Percentiles rank a stretch among this genome's conserved stretches.
These are phyloP conservation scores for Diplazon laetatorius DNA, from an alignment of 2,888 invertebrate species.

Conservation along the genomic window DNA sequence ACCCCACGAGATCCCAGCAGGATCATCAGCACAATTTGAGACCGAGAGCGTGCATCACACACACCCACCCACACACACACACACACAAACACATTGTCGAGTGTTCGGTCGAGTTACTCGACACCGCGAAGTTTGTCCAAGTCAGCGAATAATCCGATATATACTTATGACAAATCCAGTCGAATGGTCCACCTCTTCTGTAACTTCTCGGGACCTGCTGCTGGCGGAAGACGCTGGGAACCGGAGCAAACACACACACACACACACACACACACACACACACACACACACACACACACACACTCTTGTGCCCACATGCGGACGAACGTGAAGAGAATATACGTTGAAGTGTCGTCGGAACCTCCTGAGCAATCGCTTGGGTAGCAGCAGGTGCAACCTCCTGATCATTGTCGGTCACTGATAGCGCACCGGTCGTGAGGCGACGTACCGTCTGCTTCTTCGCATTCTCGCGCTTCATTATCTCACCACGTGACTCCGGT, in stretches of 20 bases:
- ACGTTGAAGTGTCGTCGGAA: constrained; percentile 14
- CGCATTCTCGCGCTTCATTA: too few species aligned
- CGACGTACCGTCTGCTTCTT: constrained; percentile 46
- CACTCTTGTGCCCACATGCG: constrained; percentile 54
- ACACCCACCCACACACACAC: too few species aligned
- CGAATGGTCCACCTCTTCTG: constrained; percentile 33
- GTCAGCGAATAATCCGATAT: constrained; percentile 78
- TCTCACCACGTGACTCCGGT: too few species aligned
- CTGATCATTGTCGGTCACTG: constrained; percentile 19
- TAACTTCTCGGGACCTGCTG: constrained; percentile 17
- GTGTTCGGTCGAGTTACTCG: constrained; percentile 71
- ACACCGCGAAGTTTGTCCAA: constrained; percentile 75
- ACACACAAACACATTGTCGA: too few species aligned
- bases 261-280: constrained; percentile 52
- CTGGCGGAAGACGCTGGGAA: constrained; percentile 42
- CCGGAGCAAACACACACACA: constrained; percentile 30
- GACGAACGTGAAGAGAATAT: constrained; percentile 30
- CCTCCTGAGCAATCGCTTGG: constrained; percentile 3
- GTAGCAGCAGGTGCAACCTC: constrained; percentile 53
- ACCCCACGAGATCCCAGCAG: constrained; percentile 7
- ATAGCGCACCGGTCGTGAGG: constrained; percentile 31
- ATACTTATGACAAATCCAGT: constrained; percentile 70
- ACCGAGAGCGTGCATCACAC: too few species aligned
- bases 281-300: constrained; percentile 30
- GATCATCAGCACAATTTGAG: too few species aligned